These are phyloP conservation scores for Sphaerophoria rueppellii DNA, from an alignment of 2,888 invertebrate species.

Conservation along the genomic window DNA sequence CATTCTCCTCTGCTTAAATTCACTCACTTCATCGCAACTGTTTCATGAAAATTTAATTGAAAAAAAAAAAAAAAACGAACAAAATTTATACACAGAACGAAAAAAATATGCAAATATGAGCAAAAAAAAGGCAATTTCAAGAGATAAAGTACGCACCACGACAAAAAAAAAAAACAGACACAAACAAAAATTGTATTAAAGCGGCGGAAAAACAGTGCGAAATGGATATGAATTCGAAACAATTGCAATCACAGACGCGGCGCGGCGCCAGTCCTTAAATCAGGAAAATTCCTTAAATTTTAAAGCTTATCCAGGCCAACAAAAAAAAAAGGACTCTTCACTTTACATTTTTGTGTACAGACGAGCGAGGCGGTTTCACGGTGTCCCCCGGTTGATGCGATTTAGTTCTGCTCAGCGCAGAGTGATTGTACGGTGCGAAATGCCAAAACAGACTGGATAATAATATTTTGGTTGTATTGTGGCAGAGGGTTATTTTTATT, in stretches of 20 bases:
- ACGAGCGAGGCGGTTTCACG: slow-evolving; percentile 24
- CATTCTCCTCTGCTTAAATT: slow-evolving; percentile 52
- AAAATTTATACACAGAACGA: slow-evolving; percentile 41
- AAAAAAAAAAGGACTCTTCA: slow-evolving; percentile 21
- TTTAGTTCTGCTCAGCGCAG: not conserved
- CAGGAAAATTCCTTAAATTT: slow-evolving; percentile 55
- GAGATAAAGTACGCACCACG: not conserved
- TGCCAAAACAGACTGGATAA: slow-evolving; percentile 32
- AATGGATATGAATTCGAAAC: slow-evolving; percentile 25
- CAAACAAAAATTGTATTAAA: slow-evolving; percentile 33
- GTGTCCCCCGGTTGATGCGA: slow-evolving; percentile 31
- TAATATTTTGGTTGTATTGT: slow-evolving; percentile 30
- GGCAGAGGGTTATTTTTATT: slow-evolving; percentile 7
- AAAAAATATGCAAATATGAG: slow-evolving; percentile 20
- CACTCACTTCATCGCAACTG: slow-evolving; percentile 47
- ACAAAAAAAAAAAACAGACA: slow-evolving; percentile 21
- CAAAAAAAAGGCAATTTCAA: slow-evolving; percentile 23
- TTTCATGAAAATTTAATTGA: not conserved
- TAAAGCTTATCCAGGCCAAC: slow-evolving; percentile 18
- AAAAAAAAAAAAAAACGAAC: slow-evolving; percentile 25
- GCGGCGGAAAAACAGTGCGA: slow-evolving; percentile 25
- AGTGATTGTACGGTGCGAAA: slow-evolving; percentile 55
- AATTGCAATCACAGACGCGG: slow-evolving; percentile 1
- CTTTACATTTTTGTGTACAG: not conserved
- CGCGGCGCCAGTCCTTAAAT: slow-evolving; percentile 44